Evolutionary conservation across 2,888 invertebrate genomes (phyloP), one percentile per base, ranked within the genome.

Genomic region (Agrilus biguttatus): DNA sequence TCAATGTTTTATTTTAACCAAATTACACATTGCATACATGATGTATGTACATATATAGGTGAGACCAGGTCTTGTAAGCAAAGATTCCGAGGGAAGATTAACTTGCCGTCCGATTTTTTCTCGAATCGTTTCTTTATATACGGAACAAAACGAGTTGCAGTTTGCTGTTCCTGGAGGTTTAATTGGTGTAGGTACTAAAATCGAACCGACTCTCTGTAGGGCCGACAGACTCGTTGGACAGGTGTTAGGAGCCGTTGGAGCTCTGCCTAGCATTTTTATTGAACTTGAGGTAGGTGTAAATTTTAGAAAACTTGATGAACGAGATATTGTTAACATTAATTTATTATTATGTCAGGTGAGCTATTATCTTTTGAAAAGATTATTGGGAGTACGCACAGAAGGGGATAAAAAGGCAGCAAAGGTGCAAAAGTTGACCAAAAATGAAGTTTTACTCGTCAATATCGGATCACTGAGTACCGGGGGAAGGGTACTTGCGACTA

Each of bases 81-180:
- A 97, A 67, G 95, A 95, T 59, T 77, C 85, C 33, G 93, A 96
- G 61, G 97, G 97, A 50, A 90, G 87, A 63, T 72, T 98, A 48
- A 91, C 91, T 2, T 99, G 98, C 67, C 80, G 83, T 51, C 98
- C 98, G 12, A 97, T 98, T 58, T 90, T 90, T 69, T 97, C 96
- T 1, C 78, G 89, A 50, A 96, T 98, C 61, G 92, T 98, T 13
- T 97, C 97, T 1, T 72, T 99, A 45, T 96, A 86, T 67, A 90
- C 98, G 35, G 98, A 98, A 68, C 93, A 97, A 69, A 99, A 99
- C 69, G 95, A 90, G 65, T 75, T 99, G 44, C 93, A 96, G 66
- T 98, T 88, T 68, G 98, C 98, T 17, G 98, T 97, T 42, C 98
- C 98, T 44, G 98, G 98, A 49, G 98, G 98, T n/a, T 76, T 98